Evolutionary conservation across 1,140 invertebrate genomes (phyloP).

Genomic region (Musca domestica): DNA sequence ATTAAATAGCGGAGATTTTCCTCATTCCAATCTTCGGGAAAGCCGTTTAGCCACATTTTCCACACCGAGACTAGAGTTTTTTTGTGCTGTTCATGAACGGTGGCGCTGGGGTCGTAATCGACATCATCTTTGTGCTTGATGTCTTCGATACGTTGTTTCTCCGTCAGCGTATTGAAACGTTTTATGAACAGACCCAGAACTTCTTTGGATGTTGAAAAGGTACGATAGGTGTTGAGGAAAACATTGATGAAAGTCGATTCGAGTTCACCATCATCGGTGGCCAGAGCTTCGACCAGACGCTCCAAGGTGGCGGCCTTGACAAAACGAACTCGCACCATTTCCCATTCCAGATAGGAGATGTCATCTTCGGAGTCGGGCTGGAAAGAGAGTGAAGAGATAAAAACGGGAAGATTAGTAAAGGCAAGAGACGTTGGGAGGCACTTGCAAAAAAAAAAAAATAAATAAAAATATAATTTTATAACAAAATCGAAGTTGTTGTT

Average conservation of each 20-base stretch:
- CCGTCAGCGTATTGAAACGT: conserved; percentile 69
- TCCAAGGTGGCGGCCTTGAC: conserved; percentile 95
- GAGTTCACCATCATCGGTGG: conserved; percentile 90
- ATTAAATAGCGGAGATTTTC: conserved; percentile 81
- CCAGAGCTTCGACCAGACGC: conserved; percentile 86
- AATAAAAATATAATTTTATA: conserved; percentile 3
- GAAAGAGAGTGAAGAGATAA: background rate
- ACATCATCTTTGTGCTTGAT: conserved; percentile 30
- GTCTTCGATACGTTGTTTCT: conserved; percentile 45
- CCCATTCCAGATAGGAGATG: conserved; percentile 97
- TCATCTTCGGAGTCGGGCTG: conserved; percentile 75
- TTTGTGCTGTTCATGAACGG: conserved; percentile 52
- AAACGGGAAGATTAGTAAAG: background rate
- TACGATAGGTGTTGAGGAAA: conserved; percentile 67
- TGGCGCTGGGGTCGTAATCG: conserved; percentile 38
- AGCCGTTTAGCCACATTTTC: conserved; percentile 95
- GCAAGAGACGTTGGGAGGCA: background rate
- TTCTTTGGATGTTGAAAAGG: conserved; percentile 52
- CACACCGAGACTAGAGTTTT: conserved; percentile 85
- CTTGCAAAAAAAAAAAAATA: conserved; percentile 7
- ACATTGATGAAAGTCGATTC: conserved; percentile 98
- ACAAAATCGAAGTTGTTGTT: too few species aligned
- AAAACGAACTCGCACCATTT: conserved; percentile 93
- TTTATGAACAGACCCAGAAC: conserved; percentile 80
- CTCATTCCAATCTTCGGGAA: conserved; percentile 93